A percentile compares a stretch with the other conserved stretches of the same genome.
These are phyloP conservation scores for Troilus luridus DNA, from an alignment of 2,888 invertebrate species.

Conservation along the genomic window DNA sequence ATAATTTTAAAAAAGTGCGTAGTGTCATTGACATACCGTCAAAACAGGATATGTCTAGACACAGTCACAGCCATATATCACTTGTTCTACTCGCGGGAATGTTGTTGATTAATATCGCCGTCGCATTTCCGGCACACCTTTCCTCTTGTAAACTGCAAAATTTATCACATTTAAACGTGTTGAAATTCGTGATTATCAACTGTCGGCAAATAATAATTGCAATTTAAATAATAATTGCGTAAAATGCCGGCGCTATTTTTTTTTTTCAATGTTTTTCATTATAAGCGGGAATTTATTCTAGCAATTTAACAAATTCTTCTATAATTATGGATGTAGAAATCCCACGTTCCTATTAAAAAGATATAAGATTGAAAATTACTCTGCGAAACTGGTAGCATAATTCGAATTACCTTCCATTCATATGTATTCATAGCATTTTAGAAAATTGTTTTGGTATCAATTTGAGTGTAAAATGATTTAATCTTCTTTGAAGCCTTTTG, in stretches of 20 bases:
- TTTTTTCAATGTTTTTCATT: background rate
- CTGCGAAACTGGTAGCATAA: background rate
- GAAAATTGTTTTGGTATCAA: too few species aligned
- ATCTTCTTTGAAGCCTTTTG: too few species aligned
- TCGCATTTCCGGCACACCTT: slow-evolving; percentile 6
- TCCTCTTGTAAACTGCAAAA: slow-evolving; percentile 1
- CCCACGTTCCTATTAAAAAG: background rate
- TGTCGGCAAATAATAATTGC: background rate
- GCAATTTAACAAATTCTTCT: background rate
- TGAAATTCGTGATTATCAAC: background rate
- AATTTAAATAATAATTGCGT: background rate
- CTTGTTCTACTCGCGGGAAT: background rate
- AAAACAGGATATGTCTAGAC: background rate
- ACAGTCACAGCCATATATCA: background rate
- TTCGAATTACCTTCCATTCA: background rate
- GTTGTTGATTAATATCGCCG: background rate
- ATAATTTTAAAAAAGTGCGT: background rate
- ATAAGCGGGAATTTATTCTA: background rate
- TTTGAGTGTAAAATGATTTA: too few species aligned
- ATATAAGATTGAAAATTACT: background rate
- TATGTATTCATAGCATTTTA: too few species aligned
- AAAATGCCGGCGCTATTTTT: background rate
- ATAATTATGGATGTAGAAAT: background rate
- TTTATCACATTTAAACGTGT: background rate
- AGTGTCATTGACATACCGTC: background rate